Percentiles rank a stretch among this genome's conserved stretches.
Conservation (phyloP, 2,888 invertebrate genomes). For the Spisula solida region DNA sequence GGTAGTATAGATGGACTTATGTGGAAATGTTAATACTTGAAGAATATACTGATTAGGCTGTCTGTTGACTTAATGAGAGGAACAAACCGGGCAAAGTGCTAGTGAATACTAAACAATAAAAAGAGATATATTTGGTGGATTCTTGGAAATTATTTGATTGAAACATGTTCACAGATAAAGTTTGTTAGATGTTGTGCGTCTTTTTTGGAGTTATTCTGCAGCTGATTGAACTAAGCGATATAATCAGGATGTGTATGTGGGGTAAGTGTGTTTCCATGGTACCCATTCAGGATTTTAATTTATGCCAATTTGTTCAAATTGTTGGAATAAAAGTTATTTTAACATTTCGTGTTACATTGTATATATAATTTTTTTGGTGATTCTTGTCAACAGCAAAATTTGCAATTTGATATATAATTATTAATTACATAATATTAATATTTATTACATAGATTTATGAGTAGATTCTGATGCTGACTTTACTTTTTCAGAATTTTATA, state of each 20-base stretch:
- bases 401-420: no score
- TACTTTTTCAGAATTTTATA: no score
- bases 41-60: neutral
- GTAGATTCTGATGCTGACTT: no score
- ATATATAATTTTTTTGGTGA: no score
- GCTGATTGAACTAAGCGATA: conserved; percentile 20
- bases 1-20: neutral
- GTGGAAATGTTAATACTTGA: neutral
- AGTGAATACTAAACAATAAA: conserved; percentile 20
- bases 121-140: neutral
- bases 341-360: no score
- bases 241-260: conserved; percentile 76
- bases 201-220: conserved; percentile 25
- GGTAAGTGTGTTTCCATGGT: conserved; percentile 67
- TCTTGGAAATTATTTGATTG: neutral
- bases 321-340: no score
- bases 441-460: no score
- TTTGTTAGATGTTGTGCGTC: conserved; percentile 26
- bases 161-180: conserved; percentile 2
- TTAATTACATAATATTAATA: no score
- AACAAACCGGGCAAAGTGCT: neutral
- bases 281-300: no score
- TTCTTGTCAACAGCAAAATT: no score
- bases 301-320: no score
- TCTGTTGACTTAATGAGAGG: conserved; percentile 4